phyloP scores from a whole-genome alignment of 1,140 invertebrate species.

The Venturia canescens region DNA sequence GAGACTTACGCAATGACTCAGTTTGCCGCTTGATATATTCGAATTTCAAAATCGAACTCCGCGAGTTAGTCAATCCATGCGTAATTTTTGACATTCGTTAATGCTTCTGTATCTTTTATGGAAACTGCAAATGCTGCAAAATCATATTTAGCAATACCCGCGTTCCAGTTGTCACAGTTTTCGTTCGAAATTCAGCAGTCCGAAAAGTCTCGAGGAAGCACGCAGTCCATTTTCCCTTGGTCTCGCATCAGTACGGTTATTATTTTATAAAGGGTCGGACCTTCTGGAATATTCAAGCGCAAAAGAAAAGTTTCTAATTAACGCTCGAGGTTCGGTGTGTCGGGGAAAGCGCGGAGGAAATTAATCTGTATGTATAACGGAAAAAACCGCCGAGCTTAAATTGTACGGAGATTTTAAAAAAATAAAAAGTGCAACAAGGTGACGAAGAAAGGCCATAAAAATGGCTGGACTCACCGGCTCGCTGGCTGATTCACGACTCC shows the following conservation, averaged over 20 bases:
- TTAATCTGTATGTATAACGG: not conserved
- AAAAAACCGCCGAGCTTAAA: not conserved
- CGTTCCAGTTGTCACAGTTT: not conserved
- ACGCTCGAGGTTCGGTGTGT: not conserved
- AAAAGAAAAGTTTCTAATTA: slow-evolving; percentile 1
- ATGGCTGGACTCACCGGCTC: slow-evolving; percentile 15
- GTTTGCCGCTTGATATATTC: slow-evolving; percentile 28
- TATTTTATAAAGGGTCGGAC: not conserved
- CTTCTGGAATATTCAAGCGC: not conserved
- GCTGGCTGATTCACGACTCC: not conserved
- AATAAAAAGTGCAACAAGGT: not conserved
- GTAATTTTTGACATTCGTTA: slow-evolving; percentile 19
- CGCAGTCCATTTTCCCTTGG: slow-evolving; percentile 5
- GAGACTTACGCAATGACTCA: slow-evolving; percentile 56
- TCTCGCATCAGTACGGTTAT: not conserved
- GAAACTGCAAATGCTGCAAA: slow-evolving; percentile 4
- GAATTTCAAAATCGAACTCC: slow-evolving; percentile 59
- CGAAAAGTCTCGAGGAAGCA: not conserved
- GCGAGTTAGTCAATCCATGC: slow-evolving; percentile 11
- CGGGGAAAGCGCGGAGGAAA: not conserved
- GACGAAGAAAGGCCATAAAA: slow-evolving; percentile 1
- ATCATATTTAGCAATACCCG: not conserved
- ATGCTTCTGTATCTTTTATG: not conserved
- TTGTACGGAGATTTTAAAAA: not conserved
- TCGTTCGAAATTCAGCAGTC: slow-evolving; percentile 11